Conservation (phyloP, 2,797 vertebrate species). For the Poeciliopsis gracilis region DNA sequence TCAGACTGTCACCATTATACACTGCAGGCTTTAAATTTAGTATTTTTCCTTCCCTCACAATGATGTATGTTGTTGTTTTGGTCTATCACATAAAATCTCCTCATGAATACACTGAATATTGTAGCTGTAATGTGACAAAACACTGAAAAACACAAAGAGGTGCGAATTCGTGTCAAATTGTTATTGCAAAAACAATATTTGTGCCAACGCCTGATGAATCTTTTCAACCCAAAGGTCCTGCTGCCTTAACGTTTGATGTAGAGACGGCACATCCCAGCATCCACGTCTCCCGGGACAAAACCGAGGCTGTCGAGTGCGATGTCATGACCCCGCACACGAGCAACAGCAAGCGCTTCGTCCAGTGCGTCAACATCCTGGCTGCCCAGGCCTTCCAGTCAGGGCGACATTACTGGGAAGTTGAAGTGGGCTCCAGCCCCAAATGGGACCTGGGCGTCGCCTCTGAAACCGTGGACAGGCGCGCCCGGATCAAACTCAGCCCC, state of each 20-base stretch:
- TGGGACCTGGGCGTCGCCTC: conserved; percentile 89
- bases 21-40: not conserved
- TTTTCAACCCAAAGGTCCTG: conserved; percentile 74
- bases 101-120: not conserved
- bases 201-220: conserved; percentile 18
- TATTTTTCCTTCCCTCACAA: not conserved
- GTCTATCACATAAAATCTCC: not conserved
- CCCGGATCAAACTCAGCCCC: conserved; percentile 83
- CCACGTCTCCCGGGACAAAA: conserved; percentile 82
- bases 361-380: conserved; percentile 85
- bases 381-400: conserved; percentile 79
- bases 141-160: not conserved
- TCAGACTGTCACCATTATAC: not conserved
- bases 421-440: conserved; percentile 85
- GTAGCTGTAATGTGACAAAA: not conserved
- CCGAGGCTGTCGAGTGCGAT: conserved; percentile 77
- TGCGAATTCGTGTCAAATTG: conserved; percentile 3
- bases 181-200: not conserved
- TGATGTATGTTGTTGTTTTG: not conserved
- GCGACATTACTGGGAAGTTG: conserved; percentile 89
- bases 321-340: conserved; percentile 34
- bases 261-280: conserved; percentile 87
- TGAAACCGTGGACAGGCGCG: conserved; percentile 75
- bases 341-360: conserved; percentile 80
- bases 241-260: conserved; percentile 82